Evolutionary conservation across 2,888 invertebrate genomes (phyloP).

Genomic region (Onchidella celtica): DNA sequence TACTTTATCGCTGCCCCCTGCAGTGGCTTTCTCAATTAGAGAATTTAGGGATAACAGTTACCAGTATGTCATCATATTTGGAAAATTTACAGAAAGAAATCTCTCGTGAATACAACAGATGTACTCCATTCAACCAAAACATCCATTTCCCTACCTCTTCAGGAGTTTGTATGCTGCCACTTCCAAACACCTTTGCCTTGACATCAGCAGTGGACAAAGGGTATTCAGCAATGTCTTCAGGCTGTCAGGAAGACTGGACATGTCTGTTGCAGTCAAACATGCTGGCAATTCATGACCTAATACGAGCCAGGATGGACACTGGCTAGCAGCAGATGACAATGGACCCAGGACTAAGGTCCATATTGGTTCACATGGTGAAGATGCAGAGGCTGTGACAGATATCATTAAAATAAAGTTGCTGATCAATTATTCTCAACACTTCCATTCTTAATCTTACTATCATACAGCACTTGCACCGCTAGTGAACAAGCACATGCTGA

Average conservation of each 20-base stretch:
- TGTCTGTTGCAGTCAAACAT: constrained; percentile 73
- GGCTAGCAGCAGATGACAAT: constrained; percentile 61
- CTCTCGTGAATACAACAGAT: too few species aligned
- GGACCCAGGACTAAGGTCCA: constrained; percentile 56
- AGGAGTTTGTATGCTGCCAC: constrained; percentile 72
- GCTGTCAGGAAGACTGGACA: constrained; percentile 70
- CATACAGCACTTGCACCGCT: too few species aligned
- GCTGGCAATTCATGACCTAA: constrained; percentile 71
- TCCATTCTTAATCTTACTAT: too few species aligned
- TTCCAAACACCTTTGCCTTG: constrained; percentile 64
- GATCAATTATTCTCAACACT: too few species aligned
- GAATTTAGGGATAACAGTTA: too few species aligned
- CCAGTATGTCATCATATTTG: too few species aligned
- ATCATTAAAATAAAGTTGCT: too few species aligned
- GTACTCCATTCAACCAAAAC: not conserved
- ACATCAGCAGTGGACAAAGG: constrained; percentile 72
- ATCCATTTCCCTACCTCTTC: constrained; percentile 59
- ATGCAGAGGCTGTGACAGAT: not conserved
- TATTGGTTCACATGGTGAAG: not conserved
- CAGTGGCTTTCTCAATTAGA: too few species aligned
- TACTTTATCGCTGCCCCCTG: too few species aligned
- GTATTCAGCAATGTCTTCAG: constrained; percentile 76
- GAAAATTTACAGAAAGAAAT: too few species aligned
- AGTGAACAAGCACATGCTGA: too few species aligned
- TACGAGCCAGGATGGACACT: constrained; percentile 67